These are phyloP conservation scores for Tubulanus polymorphus DNA, from an alignment of 2,888 invertebrate genomes.

Conservation along the genomic window DNA sequence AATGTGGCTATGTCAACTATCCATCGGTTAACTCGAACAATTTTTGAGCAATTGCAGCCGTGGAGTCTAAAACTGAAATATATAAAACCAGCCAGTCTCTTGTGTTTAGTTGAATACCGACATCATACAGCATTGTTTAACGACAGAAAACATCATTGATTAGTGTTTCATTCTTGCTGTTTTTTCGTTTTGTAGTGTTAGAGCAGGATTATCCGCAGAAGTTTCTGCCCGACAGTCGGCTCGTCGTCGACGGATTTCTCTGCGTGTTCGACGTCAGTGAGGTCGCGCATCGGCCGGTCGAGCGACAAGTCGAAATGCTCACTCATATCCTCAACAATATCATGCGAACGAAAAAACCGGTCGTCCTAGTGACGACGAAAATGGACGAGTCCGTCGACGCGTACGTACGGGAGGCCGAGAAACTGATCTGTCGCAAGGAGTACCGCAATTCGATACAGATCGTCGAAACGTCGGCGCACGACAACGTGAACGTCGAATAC, in stretches of 20 bases:
- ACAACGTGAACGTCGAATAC: constrained; percentile 91
- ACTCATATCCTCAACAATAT: constrained; percentile 74
- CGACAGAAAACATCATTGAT: too few relatives aligned
- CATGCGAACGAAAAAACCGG: constrained; percentile 89
- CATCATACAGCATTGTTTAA: too few relatives aligned
- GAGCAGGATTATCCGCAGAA: constrained; percentile 91
- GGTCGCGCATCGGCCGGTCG: constrained; percentile 84
- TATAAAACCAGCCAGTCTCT: too few relatives aligned
- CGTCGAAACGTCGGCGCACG: constrained; percentile 92
- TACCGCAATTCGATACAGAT: constrained; percentile 75
- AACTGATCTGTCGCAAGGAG: constrained; percentile 82
- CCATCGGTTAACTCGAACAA: too few relatives aligned
- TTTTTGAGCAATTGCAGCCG: too few relatives aligned
- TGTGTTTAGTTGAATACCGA: too few relatives aligned
- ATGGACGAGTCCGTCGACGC: constrained; percentile 88
- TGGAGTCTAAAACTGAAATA: too few relatives aligned
- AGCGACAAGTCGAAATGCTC: constrained; percentile 73
- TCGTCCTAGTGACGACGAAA: constrained; percentile 91
- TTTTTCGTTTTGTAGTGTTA: constrained; percentile 61
- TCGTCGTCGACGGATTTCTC: constrained; percentile 90
- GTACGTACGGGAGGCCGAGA: constrained; percentile 70
- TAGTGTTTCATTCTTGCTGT: too few relatives aligned
- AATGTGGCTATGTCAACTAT: too few relatives aligned
- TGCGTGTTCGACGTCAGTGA: constrained; percentile 94
- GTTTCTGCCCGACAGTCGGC: constrained; percentile 76